Evolutionary conservation across 2,888 invertebrate genomes (phyloP).

Genomic region (Drosophila nr. medialis): DNA sequence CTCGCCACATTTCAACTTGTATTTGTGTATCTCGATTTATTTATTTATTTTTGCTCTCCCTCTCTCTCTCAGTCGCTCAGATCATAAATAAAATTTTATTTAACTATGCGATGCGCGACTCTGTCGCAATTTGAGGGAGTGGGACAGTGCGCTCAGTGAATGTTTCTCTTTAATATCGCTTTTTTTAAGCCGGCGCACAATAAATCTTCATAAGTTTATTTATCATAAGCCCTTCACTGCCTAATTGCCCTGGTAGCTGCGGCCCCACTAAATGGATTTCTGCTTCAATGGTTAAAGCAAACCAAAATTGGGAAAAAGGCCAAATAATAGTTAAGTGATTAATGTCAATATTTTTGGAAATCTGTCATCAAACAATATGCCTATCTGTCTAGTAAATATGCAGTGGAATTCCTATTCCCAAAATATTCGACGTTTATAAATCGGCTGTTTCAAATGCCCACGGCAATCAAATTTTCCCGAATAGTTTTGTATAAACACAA

Average conservation of each 20-base stretch:
- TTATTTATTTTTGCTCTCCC: background rate
- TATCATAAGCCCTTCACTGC: constrained; percentile 49
- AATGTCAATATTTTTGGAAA: constrained; percentile 47
- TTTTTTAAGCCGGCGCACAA: constrained; percentile 41
- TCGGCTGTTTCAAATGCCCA: constrained; percentile 16
- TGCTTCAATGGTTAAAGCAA: constrained; percentile 25
- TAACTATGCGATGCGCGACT: constrained; percentile 30
- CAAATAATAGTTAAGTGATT: constrained; percentile 37
- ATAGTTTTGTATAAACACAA: constrained; percentile 5
- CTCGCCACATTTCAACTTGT: constrained; percentile 36
- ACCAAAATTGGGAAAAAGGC: constrained; percentile 5
- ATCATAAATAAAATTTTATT: constrained; percentile 57
- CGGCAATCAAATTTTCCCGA: constrained; percentile 23
- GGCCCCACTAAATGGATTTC: constrained; percentile 39
- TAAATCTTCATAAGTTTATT: constrained; percentile 64
- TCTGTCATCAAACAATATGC: constrained; percentile 19
- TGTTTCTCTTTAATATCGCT: constrained; percentile 48
- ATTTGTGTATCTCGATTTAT: constrained; percentile 25
- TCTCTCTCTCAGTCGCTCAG: constrained; percentile 4
- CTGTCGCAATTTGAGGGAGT: constrained; percentile 28
- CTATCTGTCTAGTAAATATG: constrained; percentile 19
- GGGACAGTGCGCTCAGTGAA: constrained; percentile 8
- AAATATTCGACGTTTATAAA: constrained; percentile 28
- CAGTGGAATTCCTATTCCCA: constrained; percentile 9
- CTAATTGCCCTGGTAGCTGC: constrained; percentile 22